Percentiles rank a stretch among this genome's conserved stretches.
Conservation (phyloP, 2,113 vertebrate genomes). For the Rissa tridactyla region DNA sequence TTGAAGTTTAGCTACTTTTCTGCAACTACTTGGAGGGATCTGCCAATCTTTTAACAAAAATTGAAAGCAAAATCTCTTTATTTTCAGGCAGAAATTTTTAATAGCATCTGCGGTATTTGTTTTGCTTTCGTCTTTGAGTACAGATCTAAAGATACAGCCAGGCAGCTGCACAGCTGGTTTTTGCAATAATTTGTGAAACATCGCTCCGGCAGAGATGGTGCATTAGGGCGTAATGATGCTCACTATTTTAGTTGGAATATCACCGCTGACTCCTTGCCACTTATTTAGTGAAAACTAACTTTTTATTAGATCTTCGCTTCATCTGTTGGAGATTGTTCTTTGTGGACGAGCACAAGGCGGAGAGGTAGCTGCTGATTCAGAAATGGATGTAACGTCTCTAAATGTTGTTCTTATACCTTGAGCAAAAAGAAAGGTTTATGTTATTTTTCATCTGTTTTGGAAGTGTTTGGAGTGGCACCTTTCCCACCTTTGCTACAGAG, state of each 20-base stretch:
- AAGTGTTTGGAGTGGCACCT: neutral
- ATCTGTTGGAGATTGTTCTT: neutral
- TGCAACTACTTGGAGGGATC: neutral
- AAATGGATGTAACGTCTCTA: neutral
- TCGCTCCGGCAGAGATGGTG: neutral
- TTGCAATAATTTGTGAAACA: neutral
- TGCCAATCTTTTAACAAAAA: neutral
- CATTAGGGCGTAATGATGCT: neutral
- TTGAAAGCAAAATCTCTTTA: neutral
- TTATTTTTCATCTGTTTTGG: neutral
- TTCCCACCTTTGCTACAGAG: neutral
- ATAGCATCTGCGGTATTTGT: neutral
- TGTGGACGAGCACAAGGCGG: neutral
- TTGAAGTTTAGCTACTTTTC: neutral
- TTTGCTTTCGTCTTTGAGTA: neutral
- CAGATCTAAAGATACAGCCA: neutral
- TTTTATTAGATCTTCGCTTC: neutral
- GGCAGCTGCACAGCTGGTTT: neutral
- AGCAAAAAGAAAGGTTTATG: neutral
- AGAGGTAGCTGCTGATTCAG: neutral
- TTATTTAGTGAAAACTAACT: neutral
- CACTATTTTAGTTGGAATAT: neutral
- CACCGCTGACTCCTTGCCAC: neutral
- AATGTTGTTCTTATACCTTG: neutral
- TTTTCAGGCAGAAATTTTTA: neutral